phyloP scores from a whole-genome alignment of 2,888 invertebrate genomes.

The Alentia gelatinosa region DNA sequence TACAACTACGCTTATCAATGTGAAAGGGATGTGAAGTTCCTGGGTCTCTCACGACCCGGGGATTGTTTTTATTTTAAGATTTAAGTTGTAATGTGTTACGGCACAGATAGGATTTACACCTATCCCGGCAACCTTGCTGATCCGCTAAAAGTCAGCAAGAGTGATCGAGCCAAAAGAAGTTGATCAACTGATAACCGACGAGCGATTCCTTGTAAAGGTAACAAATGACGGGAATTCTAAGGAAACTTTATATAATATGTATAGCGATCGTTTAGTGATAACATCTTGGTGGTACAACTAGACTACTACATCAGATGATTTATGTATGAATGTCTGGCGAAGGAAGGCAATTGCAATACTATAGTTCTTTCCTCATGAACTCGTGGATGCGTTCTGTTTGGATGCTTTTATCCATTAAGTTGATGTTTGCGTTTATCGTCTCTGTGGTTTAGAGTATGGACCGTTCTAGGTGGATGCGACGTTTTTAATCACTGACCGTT shows the following conservation, averaged over 20 bases:
- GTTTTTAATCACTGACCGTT: neutral
- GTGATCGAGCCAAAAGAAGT: neutral
- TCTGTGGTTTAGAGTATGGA: neutral
- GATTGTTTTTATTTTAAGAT: neutral
- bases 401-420: neutral
- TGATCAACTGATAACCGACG: too few species aligned
- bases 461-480: neutral
- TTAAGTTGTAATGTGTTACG: too few species aligned
- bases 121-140: neutral
- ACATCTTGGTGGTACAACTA: neutral
- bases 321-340: slow-evolving; percentile 27
- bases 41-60: neutral
- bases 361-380: neutral
- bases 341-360: slow-evolving; percentile 29
- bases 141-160: neutral
- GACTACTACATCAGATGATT: slow-evolving; percentile 22
- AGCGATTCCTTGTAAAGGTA: slow-evolving; percentile 1
- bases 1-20: neutral
- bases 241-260: neutral
- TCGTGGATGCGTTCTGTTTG: neutral
- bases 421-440: neutral
- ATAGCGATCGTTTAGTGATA: neutral
- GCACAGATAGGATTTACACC: neutral
- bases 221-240: neutral
- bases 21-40: neutral